phyloP scores from a whole-genome alignment of 2,113 vertebrate genomes.

The Cygnus buccinator region DNA sequence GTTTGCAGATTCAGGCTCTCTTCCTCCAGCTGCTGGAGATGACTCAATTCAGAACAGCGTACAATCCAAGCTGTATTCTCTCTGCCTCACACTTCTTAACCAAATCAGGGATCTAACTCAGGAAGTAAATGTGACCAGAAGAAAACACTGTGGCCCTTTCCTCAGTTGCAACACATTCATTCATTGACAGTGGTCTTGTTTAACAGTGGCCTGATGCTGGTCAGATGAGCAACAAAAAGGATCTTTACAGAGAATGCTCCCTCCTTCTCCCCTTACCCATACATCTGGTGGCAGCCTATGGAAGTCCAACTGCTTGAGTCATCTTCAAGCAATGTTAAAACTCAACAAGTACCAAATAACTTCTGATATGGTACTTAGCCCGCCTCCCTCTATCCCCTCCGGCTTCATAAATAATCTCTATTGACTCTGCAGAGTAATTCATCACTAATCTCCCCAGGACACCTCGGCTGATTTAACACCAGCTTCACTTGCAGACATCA shows the following conservation, averaged over 20 bases:
- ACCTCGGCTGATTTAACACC: slow-evolving; percentile 69
- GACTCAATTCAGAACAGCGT: neutral
- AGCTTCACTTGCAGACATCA: slow-evolving; percentile 63
- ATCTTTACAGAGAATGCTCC: neutral
- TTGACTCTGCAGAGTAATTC: slow-evolving; percentile 64
- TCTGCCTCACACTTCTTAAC: neutral
- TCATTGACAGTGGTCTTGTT: neutral
- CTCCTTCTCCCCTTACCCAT: neutral
- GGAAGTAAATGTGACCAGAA: slow-evolving; percentile 8
- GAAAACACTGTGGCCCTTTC: neutral
- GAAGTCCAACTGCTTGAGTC: slow-evolving; percentile 51
- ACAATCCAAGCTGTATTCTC: neutral
- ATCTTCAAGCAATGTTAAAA: slow-evolving; percentile 55
- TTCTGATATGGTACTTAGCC: slow-evolving; percentile 64
- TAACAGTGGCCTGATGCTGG: neutral
- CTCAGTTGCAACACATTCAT: neutral
- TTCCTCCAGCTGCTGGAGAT: slow-evolving; percentile 18
- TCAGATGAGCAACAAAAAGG: neutral
- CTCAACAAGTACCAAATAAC: slow-evolving; percentile 59
- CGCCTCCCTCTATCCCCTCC: slow-evolving; percentile 22
- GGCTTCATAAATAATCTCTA: slow-evolving; percentile 69
- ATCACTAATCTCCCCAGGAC: slow-evolving; percentile 64
- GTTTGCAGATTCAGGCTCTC: neutral
- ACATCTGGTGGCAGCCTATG: slow-evolving; percentile 25
- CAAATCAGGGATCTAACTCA: neutral